phyloP scores from a whole-genome alignment of 2,888 invertebrate genomes.

The Bugula neritina region DNA sequence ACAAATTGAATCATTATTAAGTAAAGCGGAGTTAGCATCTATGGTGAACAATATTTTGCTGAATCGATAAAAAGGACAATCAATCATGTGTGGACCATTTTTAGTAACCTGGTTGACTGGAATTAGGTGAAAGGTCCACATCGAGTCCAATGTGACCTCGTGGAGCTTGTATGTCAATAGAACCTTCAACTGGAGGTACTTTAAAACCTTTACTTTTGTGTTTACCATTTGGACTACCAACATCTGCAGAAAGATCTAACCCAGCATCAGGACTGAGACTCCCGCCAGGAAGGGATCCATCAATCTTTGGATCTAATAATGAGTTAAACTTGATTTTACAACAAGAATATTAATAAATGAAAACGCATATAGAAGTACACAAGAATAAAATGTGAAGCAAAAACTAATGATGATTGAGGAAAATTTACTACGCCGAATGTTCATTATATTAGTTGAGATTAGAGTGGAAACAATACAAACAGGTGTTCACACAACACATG shows the following conservation, averaged over 20 bases:
- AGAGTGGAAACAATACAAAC: too few species aligned
- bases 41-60: too few species aligned
- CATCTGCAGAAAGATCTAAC: background rate
- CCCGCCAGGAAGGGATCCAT: background rate
- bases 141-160: slow-evolving; percentile 1
- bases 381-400: background rate
- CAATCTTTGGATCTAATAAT: background rate
- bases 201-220: background rate
- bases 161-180: slow-evolving; percentile 3
- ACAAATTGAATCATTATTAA: too few species aligned
- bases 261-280: background rate
- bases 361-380: background rate
- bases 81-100: too few species aligned
- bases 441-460: too few species aligned
- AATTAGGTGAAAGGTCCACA: background rate
- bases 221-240: slow-evolving; percentile 4
- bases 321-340: too few species aligned
- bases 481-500: too few species aligned
- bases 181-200: slow-evolving; percentile 1
- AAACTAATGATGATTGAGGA: too few species aligned
- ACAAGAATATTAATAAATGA: too few species aligned
- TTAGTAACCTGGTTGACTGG: background rate
- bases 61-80: too few species aligned
- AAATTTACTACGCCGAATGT: too few species aligned
- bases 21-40: too few species aligned